Conservation (phyloP, 2,797 vertebrate species). For the Acanthurus lineatus region DNA sequence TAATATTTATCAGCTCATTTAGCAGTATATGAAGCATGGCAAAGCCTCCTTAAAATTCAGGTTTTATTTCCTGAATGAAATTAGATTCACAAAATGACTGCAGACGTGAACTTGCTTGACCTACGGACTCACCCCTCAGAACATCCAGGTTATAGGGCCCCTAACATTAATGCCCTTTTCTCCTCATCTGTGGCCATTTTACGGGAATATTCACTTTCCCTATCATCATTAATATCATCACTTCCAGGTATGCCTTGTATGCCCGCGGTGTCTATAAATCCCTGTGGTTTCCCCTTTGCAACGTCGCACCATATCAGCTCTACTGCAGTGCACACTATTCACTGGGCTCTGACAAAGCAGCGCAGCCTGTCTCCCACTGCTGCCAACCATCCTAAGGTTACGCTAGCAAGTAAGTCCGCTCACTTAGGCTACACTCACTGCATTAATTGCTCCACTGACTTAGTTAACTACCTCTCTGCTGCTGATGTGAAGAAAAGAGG, state of each 20-base stretch:
- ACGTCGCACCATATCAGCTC: conserved; percentile 7
- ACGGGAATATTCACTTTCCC: conserved; percentile 29
- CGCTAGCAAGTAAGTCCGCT: conserved; percentile 48
- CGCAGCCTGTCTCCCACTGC: conserved; percentile 31
- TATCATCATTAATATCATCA: conserved; percentile 26
- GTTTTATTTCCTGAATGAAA: conserved; percentile 27
- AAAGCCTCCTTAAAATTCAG: conserved; percentile 30
- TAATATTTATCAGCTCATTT: conserved; percentile 54
- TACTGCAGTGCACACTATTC: conserved; percentile 48
- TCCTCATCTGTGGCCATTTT: conserved; percentile 9
- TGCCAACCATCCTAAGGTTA: conserved; percentile 51
- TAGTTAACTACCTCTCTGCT: conserved; percentile 73
- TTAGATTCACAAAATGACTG: conserved; percentile 34
- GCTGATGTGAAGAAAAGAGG: conserved; percentile 48
- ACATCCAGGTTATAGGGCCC: not conserved
- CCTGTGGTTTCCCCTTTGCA: conserved; percentile 20
- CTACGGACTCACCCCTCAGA: conserved; percentile 11
- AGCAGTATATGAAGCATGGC: conserved; percentile 53
- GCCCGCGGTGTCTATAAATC: conserved; percentile 32
- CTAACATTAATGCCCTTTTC: conserved; percentile 16
- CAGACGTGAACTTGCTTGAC: conserved; percentile 26
- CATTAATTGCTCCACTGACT: conserved; percentile 84
- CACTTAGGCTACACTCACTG: conserved; percentile 71
- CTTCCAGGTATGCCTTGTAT: conserved; percentile 35
- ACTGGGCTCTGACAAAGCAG: conserved; percentile 46